Evolutionary conservation across 2,888 invertebrate genomes (phyloP), one percentile per base, ranked within the genome.

Genomic region (Rhimphoctona megacephalus): DNA sequence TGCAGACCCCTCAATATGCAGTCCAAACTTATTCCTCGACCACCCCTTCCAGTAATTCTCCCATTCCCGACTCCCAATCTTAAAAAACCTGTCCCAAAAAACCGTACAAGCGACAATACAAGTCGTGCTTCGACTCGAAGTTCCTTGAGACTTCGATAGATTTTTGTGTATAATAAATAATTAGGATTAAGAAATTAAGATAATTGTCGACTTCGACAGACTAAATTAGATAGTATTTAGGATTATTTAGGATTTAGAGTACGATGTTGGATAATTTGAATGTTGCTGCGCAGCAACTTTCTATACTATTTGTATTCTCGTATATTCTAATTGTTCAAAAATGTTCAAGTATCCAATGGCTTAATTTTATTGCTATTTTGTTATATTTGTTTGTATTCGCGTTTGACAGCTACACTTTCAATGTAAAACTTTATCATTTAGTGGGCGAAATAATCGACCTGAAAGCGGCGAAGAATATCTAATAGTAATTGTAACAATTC

Each of bases 131-230:
- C 46, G 79, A 70, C 70, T 5, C 70, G 36, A 57, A 79, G 69
- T 57, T 70, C 79, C n/a, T n/a, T 61, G 46, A 54, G 70, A 79
- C 52, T 79, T 54, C 57, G 79, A 79, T 79, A 80, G 33, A 67
- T 25, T 78, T 36, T 8, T 30, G 7, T n/a, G n/a, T n/a, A n/a
- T n/a, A n/a, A n/a, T n/a, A n/a, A n/a, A 36, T 36, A 39, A 9
- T 39, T 39, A 39, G 39, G 1, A 39, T 39, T 39, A 39, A 39
- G 39, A 39, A n/a, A n/a, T n/a, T n/a, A n/a, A n/a, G n/a, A n/a
- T n/a, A n/a, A n/a, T n/a, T n/a, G n/a, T n/a, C n/a, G n/a, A n/a
- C n/a, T n/a, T n/a, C n/a, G n/a, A n/a, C n/a, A n/a, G n/a, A 6
- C 5, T 33, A 33, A 33, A 33, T 64, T 33, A 33, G 25, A 14